Conservation (phyloP, 2,797 vertebrate species). For the Trachurus trachurus region DNA sequence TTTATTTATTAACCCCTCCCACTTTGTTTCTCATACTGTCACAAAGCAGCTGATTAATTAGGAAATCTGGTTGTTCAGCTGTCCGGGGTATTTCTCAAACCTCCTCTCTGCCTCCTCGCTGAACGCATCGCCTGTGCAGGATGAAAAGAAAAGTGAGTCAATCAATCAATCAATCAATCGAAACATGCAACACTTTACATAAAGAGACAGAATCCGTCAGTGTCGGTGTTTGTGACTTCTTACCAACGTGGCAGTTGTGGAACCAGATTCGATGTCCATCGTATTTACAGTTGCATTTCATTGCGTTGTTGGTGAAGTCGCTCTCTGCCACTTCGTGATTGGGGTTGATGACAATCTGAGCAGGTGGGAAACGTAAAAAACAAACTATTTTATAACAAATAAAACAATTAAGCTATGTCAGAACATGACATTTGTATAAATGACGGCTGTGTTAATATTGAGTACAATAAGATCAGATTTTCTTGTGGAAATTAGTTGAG, state of each 20-base stretch:
- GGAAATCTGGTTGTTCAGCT: conserved; percentile 95
- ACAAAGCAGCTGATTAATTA: conserved; percentile 57
- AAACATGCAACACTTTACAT: too few relatives aligned
- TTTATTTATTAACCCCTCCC: neutral
- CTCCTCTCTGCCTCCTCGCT: conserved; percentile 94
- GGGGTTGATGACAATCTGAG: conserved; percentile 96
- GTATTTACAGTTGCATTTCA: conserved; percentile 99
- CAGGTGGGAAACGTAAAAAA: neutral
- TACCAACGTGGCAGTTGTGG: conserved; percentile 96
- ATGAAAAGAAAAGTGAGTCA: neutral
- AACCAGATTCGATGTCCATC: conserved; percentile 98
- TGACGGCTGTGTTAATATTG: neutral
- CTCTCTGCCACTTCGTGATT: conserved; percentile 96
- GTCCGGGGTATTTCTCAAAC: conserved; percentile 96
- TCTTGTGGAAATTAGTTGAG: too few relatives aligned
- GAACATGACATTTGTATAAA: neutral
- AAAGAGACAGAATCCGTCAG: rapidly evolving
- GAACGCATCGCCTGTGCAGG: conserved; percentile 90
- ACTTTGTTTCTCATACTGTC: neutral
- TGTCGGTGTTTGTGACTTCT: conserved; percentile 2
- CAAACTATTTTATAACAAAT: too few relatives aligned
- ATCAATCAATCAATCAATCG: too few relatives aligned
- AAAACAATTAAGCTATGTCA: neutral
- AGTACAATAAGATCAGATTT: too few relatives aligned
- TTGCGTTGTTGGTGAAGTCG: conserved; percentile 98